Evolutionary conservation across 2,797 vertebrate species (phyloP).

Genomic region (Limosa lapponica): DNA sequence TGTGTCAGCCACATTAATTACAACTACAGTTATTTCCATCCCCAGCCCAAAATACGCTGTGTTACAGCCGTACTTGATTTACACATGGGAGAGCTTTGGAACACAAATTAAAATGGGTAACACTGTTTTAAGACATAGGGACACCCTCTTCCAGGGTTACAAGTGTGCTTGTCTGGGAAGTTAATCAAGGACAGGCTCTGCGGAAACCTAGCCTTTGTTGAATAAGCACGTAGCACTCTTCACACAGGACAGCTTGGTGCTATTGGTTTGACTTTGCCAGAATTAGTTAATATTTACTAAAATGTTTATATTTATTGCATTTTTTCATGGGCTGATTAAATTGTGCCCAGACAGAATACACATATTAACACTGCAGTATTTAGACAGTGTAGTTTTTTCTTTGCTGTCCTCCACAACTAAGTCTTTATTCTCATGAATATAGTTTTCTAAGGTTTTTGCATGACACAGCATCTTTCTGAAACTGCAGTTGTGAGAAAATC

Average conservation of each 20-base stretch:
- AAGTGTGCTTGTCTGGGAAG: neutral
- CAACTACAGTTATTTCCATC: neutral
- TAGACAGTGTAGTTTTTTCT: neutral
- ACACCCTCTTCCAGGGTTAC: neutral
- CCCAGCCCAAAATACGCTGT: neutral
- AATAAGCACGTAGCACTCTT: neutral
- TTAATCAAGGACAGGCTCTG: neutral
- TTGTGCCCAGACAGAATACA: neutral
- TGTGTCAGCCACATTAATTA: neutral
- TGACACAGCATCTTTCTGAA: neutral
- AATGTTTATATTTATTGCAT: neutral
- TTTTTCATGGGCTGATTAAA: neutral
- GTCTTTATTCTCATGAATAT: neutral
- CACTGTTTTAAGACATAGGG: neutral
- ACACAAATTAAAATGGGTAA: too few species aligned
- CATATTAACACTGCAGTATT: neutral
- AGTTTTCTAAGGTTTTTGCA: neutral
- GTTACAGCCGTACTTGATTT: neutral
- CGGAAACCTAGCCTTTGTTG: neutral
- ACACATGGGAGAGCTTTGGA: neutral
- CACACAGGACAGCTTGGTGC: neutral
- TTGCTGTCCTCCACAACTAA: neutral
- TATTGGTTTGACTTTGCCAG: neutral
- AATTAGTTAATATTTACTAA: neutral
- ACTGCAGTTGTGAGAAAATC: neutral